phyloP scores from a whole-genome alignment of 2,113 vertebrate species.

The Mesembrinibis cayennensis region DNA sequence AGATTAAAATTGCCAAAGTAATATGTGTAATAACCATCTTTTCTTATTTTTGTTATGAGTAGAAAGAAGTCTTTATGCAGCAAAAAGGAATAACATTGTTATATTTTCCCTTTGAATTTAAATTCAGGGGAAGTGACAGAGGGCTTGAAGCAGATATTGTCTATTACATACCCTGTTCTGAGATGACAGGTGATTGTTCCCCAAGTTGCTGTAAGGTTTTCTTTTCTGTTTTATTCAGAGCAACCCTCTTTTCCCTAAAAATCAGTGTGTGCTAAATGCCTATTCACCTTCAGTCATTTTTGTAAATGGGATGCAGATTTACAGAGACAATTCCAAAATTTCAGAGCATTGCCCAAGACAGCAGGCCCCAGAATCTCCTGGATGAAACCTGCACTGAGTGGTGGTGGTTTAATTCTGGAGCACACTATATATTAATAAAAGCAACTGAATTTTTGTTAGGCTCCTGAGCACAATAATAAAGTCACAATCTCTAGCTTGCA shows the following conservation, averaged over 20 bases:
- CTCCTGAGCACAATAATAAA: not conserved
- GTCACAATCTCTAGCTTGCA: not conserved
- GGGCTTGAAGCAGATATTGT: not conserved
- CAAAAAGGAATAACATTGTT: constrained; percentile 27
- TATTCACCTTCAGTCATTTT: not conserved
- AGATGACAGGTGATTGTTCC: constrained; percentile 17
- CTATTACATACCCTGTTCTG: constrained; percentile 6
- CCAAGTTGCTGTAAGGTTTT: not conserved
- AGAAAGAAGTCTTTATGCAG: constrained; percentile 54
- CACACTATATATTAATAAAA: not conserved
- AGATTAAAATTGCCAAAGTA: constrained; percentile 45
- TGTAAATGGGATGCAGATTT: not conserved
- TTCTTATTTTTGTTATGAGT: constrained; percentile 47
- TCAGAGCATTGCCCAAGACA: not conserved
- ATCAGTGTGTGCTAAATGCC: not conserved
- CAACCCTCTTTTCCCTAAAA: not conserved
- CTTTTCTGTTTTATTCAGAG: not conserved
- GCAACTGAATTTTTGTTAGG: not conserved
- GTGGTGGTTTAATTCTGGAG: not conserved
- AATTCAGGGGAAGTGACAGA: not conserved
- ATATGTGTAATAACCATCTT: constrained; percentile 29
- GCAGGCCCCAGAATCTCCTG: not conserved
- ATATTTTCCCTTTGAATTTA: constrained; percentile 13
- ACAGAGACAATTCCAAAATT: not conserved
- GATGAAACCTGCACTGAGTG: not conserved